phyloP scores from a whole-genome alignment of 2,797 vertebrate species.

The Graptemys geographica region DNA sequence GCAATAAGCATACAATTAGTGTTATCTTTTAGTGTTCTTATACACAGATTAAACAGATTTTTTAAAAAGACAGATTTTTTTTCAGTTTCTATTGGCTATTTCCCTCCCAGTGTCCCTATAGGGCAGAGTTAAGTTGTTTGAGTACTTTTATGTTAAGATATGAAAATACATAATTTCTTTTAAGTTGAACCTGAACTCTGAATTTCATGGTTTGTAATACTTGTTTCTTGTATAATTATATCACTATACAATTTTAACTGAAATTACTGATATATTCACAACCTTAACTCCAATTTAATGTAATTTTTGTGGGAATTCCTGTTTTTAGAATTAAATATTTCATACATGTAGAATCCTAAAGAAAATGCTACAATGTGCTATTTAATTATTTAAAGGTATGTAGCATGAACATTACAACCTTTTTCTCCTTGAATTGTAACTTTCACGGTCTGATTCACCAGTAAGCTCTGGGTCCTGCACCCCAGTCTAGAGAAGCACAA shows the following conservation, averaged over 20 bases:
- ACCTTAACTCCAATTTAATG: background rate
- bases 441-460: background rate
- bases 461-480: background rate
- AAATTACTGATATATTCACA: background rate
- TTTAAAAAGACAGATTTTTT: background rate
- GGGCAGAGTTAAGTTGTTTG: background rate
- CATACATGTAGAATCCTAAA: rapidly evolving
- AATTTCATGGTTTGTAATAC: constrained; percentile 16
- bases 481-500: background rate
- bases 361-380: rapidly evolving
- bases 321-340: background rate
- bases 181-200: background rate
- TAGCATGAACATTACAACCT: background rate
- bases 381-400: background rate
- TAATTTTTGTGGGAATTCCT: background rate
- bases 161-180: background rate
- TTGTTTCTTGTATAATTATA: background rate
- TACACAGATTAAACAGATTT: background rate
- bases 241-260: background rate
- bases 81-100: background rate
- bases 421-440: background rate
- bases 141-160: background rate
- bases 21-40: background rate
- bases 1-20: background rate
- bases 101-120: background rate